Base-by-base conservation (phyloP, 1,140 invertebrate species). In the Drosophila punjabiensis region DNA sequence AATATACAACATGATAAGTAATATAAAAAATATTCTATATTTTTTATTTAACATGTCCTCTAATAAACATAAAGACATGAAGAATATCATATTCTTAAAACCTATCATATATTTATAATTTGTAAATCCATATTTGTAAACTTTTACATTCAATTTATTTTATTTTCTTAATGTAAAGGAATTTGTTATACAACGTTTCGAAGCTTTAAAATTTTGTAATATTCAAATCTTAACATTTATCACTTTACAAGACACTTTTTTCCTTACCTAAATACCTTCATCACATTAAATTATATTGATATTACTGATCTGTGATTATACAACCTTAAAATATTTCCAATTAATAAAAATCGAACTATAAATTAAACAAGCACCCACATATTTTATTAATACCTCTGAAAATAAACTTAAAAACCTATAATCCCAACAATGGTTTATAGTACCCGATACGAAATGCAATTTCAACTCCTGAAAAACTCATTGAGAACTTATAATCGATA, bases 381-480 rank as follows among this genome's bases (percentile, higher is more conserved):
- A n/a, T 10, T 20, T 45, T 45, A 3, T 13, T 16, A 13, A 5
- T 45, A 18, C 13, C 11, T 47, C 7, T 7, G 11, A 35, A 55
- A 55, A 16, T 35, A 24, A 16, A 24, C 5, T 5, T 1, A n/a
- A 8, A n/a, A 28, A 8, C 35, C 10, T 4, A 28, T 41, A n/a
- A 24, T n/a, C 35, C 56, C 35, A 16, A 13, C 4, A 20, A 20
- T 13, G 20, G 20, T 10, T 14, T 5, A 5, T 32, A 18, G n/a
- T 28, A 32, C 10, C 60, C 45, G 3, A 33, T 20, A 55, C 1
- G 1, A 56, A 56, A 37, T 56, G 5, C 53, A 56, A 56, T 33
- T 63, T 63, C 5, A 55, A 55, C 60, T 67, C 13, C 53, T 37
- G 53, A 37, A 56, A 56, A 58, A 64, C 61, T 64, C 50, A 52